Evolutionary conservation across 2,797 vertebrate species (phyloP).

Genomic region (Epinephelus malabaricus): DNA sequence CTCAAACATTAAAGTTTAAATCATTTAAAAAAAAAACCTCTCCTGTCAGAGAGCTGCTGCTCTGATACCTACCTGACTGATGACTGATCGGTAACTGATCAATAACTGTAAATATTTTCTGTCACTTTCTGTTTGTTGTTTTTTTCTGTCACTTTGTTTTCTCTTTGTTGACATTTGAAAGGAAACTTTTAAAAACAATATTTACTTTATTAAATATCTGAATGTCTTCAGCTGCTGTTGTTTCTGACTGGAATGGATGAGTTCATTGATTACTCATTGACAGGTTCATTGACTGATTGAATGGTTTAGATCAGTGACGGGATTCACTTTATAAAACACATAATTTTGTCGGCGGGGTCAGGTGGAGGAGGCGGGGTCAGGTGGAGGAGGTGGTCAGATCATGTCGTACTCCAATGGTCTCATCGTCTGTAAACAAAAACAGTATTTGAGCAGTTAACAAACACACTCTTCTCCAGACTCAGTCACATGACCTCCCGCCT

Average conservation of each 20-base stretch:
- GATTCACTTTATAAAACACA: not conserved
- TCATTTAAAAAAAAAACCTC: not conserved
- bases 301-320: not conserved
- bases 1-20: not conserved
- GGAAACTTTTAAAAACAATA: not conserved
- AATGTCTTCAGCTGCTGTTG: not conserved
- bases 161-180: not conserved
- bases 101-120: conserved; percentile 56
- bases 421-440: not conserved
- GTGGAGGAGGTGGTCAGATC: not conserved
- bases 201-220: conserved; percentile 16
- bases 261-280: not conserved
- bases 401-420: not conserved
- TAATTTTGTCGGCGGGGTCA: too few species aligned
- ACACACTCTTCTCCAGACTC: not conserved
- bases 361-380: not conserved
- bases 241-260: not conserved
- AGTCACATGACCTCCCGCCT: not conserved
- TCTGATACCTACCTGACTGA: not conserved
- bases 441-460: not conserved
- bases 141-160: not conserved
- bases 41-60: not conserved
- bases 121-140: conserved; percentile 9
- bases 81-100: conserved; percentile 9
- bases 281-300: not conserved